Base-by-base conservation (phyloP, 2,888 invertebrate species). In the Apodemia duryi region DNA sequence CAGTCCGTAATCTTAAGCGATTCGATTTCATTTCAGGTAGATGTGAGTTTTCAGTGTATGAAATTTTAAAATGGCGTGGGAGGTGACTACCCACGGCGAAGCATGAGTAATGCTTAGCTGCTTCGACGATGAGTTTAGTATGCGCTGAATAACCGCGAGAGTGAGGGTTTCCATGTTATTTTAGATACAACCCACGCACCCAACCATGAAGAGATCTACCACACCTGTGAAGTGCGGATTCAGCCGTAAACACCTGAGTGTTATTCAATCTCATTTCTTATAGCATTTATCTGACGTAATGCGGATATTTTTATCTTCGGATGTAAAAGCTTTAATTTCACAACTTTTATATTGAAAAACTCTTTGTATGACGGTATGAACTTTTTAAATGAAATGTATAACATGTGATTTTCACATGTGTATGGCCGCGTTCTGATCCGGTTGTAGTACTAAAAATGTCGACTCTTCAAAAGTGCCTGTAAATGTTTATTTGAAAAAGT, bases 41-140 rank as follows among this genome's bases (percentile, higher is more conserved):
- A 57, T 62, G 41, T 35, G 61, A 57, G 63, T 70, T 83, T 83
- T 85, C 85, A 81, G 80, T 80, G 80, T 83, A 81, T 83, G 85
- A 86, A 88, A 88, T 84, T 84, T 86, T 86, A 81, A 88, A 92
- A 88, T 85, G 80, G 86, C 87, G 91, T 91, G 82, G 90, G 90
- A 72, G 82, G 75, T 71, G 72, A 76, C 84, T 80, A 73, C 85
- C 84, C 82, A 86, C 86, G 73, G 88, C 77, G 75, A 84, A 79
- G 85, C 75, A 79, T 90, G 87, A 88, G 86, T 90, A 89, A 88
- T 60, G 54, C 60, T 32, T 28, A 43, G 64, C 21, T 62, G 41
- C 38, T 32, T n/a, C 32, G 51, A 43, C 51, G 38, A 32, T 65
- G 62, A n/a, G 43, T 62, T 62, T 54, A 43, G 80, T 77, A 81